Percentiles rank a stretch among this genome's conserved stretches.
Conservation (phyloP, 2,797 vertebrate species). For the Eospalax fontanierii region DNA sequence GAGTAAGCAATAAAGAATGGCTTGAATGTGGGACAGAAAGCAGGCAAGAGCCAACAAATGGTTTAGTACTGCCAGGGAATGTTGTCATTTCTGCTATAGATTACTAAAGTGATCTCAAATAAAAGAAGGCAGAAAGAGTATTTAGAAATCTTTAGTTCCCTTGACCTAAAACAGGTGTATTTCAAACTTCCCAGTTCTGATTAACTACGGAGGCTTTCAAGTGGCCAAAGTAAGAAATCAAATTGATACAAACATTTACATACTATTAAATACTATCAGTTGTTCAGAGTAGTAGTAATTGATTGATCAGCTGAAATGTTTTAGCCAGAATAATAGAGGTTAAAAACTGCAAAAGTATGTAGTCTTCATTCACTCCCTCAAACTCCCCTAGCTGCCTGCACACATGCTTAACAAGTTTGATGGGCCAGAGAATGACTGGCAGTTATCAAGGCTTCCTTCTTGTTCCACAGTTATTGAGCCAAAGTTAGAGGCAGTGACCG, state of each 20-base stretch:
- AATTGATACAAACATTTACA: slow-evolving; percentile 9
- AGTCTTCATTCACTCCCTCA: background rate
- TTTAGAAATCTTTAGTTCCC: background rate
- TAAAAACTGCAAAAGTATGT: background rate
- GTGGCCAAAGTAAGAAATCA: slow-evolving; percentile 7
- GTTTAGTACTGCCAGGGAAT: background rate
- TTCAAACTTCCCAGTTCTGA: slow-evolving; percentile 33
- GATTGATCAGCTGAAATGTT: slow-evolving; percentile 7
- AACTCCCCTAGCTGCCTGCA: background rate
- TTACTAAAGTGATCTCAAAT: background rate
- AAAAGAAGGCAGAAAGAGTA: background rate
- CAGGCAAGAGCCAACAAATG: background rate
- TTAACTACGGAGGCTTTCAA: slow-evolving; percentile 38
- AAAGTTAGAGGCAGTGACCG: slow-evolving; percentile 42
- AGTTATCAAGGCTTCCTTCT: slow-evolving; percentile 47
- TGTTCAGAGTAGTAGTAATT: background rate
- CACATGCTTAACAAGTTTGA: background rate
- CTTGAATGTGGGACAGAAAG: slow-evolving; percentile 4
- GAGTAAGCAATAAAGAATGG: background rate
- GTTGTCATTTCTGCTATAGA: background rate
- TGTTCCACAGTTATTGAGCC: background rate
- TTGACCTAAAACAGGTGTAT: background rate
- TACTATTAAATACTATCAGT: slow-evolving; percentile 26
- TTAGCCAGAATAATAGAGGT: slow-evolving; percentile 7
- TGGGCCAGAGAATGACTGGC: background rate